These are phyloP conservation scores for Lepidothrix coronata DNA, from an alignment of 2,113 vertebrate species.

Conservation along the genomic window DNA sequence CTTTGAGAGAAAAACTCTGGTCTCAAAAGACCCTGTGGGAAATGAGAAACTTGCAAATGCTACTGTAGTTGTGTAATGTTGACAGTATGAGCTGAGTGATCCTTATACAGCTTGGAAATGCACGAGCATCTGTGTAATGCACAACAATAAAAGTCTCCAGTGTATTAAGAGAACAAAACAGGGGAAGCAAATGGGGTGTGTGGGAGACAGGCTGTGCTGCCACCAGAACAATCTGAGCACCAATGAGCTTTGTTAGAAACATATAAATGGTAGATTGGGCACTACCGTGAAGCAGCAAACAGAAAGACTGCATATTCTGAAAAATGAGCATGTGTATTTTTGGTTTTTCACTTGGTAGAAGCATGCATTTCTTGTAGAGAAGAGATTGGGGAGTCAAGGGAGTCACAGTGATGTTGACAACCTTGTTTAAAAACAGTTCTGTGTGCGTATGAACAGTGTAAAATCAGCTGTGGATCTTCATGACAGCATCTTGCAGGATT, in stretches of 20 bases:
- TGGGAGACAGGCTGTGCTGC: background rate
- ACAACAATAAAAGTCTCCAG: background rate
- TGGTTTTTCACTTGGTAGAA: background rate
- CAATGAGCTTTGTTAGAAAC: background rate
- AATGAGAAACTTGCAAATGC: conserved; percentile 68
- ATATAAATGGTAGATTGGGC: background rate
- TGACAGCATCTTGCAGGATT: background rate
- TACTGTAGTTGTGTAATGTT: conserved; percentile 73
- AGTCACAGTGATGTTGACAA: background rate
- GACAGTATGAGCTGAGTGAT: conserved; percentile 63
- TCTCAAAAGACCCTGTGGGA: conserved; percentile 72
- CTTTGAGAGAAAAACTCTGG: conserved; percentile 71
- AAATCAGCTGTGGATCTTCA: background rate
- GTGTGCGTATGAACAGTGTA: accelerated
- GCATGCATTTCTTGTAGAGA: background rate
- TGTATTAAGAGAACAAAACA: background rate
- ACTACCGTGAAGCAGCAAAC: background rate
- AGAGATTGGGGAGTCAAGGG: background rate
- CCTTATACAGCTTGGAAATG: conserved; percentile 57
- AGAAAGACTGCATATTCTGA: background rate
- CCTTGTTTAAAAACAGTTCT: background rate
- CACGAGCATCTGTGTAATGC: background rate
- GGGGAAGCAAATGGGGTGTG: background rate
- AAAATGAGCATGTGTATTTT: background rate
- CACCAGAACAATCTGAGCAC: background rate